These are phyloP conservation scores for Centropus unirufus DNA, from an alignment of 2,113 vertebrate genomes.

Conservation along the genomic window DNA sequence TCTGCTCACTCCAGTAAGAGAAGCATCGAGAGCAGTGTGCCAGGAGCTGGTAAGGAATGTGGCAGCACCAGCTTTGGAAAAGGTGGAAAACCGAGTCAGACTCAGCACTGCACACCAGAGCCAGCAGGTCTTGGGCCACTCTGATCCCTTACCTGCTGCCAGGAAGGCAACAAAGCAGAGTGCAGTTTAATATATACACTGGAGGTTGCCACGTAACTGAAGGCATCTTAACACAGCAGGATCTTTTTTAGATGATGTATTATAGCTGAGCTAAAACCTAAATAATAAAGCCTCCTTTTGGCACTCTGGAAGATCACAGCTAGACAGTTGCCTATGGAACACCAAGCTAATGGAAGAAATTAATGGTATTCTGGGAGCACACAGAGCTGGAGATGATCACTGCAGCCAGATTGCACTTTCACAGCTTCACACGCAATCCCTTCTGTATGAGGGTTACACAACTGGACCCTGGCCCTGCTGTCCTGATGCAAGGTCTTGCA, in stretches of 20 bases:
- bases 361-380: not conserved
- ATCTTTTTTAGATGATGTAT: not conserved
- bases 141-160: not conserved
- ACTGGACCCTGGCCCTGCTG: not conserved
- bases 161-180: not conserved
- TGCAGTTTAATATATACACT: not conserved
- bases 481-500: not conserved
- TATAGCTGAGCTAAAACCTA: not conserved
- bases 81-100: not conserved
- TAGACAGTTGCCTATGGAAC: not conserved
- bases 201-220: not conserved
- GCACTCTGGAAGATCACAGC: not conserved
- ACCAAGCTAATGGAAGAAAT: conserved; percentile 7
- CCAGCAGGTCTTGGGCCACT: not conserved
- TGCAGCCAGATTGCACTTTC: not conserved
- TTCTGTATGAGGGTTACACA: not conserved
- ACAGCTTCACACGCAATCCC: not conserved
- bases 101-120: accelerated
- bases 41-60: accelerated
- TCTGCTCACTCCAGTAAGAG: not conserved
- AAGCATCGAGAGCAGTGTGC: accelerated
- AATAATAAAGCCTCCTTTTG: not conserved
- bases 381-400: not conserved
- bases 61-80: not conserved
- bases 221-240: not conserved